A percentile compares a stretch with the other conserved stretches of the same genome.
Conservation (phyloP, 2,888 invertebrate species). For the Acleris sparsana region DNA sequence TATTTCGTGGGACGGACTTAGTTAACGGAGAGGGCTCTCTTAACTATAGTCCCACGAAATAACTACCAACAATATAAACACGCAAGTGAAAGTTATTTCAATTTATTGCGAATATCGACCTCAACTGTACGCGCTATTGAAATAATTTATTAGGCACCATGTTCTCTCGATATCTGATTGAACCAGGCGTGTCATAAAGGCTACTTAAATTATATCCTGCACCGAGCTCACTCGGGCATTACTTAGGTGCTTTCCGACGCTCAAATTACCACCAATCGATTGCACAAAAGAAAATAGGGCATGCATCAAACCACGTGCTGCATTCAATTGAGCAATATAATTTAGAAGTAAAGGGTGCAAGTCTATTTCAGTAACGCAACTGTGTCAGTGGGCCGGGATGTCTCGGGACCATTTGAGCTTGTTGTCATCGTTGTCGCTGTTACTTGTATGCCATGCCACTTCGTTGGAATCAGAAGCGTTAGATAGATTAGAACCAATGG, state of each 20-base stretch:
- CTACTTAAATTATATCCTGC: too few relatives aligned
- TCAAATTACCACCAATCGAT: constrained; percentile 13
- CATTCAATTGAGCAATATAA: constrained; percentile 34
- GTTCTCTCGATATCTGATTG: too few relatives aligned
- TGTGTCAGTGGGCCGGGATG: constrained; percentile 74
- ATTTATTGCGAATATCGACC: too few relatives aligned
- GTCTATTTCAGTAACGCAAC: constrained; percentile 71
- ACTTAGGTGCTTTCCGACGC: neutral
- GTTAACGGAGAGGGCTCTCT: too few relatives aligned
- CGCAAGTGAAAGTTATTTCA: too few relatives aligned
- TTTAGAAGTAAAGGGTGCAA: constrained; percentile 44
- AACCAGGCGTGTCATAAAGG: too few relatives aligned
- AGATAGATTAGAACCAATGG: too few relatives aligned
- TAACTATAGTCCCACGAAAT: too few relatives aligned
- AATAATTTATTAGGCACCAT: too few relatives aligned
- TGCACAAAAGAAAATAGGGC: constrained; percentile 34
- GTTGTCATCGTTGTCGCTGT: constrained; percentile 46
- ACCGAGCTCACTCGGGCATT: neutral
- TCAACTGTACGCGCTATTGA: too few relatives aligned
- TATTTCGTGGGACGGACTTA: too few relatives aligned
- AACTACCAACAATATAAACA: too few relatives aligned
- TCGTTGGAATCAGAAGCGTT: constrained; percentile 1
- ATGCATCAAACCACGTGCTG: constrained; percentile 25
- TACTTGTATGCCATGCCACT: constrained; percentile 17
- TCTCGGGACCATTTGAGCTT: constrained; percentile 70